phyloP scores from a whole-genome alignment of 2,888 invertebrate species.

The Sinotaia quadrata region DNA sequence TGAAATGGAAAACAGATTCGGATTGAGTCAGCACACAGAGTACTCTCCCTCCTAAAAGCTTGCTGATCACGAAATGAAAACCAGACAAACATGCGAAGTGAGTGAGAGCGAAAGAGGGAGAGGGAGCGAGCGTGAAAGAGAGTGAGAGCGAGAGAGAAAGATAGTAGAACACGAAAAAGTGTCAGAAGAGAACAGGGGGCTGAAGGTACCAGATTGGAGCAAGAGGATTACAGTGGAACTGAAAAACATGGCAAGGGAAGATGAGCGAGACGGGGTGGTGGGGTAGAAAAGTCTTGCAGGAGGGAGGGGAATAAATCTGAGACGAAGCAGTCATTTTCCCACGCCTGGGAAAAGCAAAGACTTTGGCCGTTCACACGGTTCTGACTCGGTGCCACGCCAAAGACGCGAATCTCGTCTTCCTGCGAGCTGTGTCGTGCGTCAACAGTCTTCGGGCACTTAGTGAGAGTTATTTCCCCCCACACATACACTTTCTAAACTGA shows the following conservation, averaged over 20 bases:
- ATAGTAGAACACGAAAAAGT: background rate
- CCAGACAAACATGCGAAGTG: background rate
- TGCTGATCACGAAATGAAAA: constrained; percentile 4
- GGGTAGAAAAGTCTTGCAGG: background rate
- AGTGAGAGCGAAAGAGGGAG: background rate
- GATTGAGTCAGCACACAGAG: constrained; percentile 25
- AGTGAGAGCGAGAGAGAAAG: background rate
- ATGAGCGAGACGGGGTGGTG: background rate
- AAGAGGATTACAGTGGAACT: background rate
- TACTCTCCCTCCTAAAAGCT: background rate
- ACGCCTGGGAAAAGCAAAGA: constrained; percentile 13
- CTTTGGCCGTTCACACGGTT: constrained; percentile 17
- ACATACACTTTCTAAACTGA: too few species aligned
- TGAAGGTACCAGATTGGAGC: background rate
- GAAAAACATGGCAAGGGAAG: background rate
- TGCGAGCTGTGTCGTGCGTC: too few species aligned
- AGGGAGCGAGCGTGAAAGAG: background rate
- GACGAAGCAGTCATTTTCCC: constrained; percentile 22
- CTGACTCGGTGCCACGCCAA: background rate
- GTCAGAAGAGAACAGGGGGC: background rate
- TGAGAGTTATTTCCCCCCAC: too few species aligned
- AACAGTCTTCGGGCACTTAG: too few species aligned
- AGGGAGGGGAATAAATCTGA: constrained; percentile 13
- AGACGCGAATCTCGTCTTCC: too few species aligned
- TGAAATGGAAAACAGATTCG: constrained; percentile 35